Evolutionary conservation across 2,113 vertebrate species (phyloP).

Genomic region (Onychostoma macrolepis): DNA sequence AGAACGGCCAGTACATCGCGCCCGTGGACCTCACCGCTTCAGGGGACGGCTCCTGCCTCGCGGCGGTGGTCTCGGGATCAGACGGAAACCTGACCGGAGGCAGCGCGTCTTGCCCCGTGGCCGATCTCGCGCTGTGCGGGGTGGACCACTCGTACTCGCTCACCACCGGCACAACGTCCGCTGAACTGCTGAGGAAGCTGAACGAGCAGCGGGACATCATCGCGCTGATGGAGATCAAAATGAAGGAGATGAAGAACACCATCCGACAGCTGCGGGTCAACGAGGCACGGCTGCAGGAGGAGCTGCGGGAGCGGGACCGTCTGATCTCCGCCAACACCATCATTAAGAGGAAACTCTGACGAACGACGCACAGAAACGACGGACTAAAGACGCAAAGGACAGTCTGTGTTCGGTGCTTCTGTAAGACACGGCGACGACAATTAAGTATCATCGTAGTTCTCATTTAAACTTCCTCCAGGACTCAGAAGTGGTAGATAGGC

Average conservation of each 20-base stretch:
- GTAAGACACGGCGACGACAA: slow-evolving; percentile 39
- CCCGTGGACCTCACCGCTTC: slow-evolving; percentile 83
- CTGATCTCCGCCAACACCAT: slow-evolving; percentile 77
- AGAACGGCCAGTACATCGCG: slow-evolving; percentile 81
- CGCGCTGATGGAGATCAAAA: slow-evolving; percentile 96
- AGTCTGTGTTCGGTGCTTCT: slow-evolving; percentile 16
- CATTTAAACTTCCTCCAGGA: slow-evolving; percentile 13
- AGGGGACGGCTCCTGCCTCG: slow-evolving; percentile 63
- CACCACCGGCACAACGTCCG: slow-evolving; percentile 92
- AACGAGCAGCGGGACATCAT: slow-evolving; percentile 98
- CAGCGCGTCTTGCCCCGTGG: slow-evolving; percentile 55
- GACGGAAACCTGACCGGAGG: slow-evolving; percentile 61
- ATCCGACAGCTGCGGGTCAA: slow-evolving; percentile 90
- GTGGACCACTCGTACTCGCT: slow-evolving; percentile 94
- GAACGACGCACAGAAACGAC: not conserved
- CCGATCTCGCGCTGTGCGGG: slow-evolving; percentile 73
- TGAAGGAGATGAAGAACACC: slow-evolving; percentile 98
- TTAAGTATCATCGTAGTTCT: slow-evolving; percentile 37
- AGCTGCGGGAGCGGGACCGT: slow-evolving; percentile 91
- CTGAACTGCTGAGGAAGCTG: slow-evolving; percentile 92
- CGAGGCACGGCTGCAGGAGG: slow-evolving; percentile 92
- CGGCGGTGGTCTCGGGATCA: slow-evolving; percentile 48
- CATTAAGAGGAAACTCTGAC: slow-evolving; percentile 83
- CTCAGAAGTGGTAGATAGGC: slow-evolving; percentile 4
- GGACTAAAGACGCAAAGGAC: not conserved